Conservation (phyloP, 2,113 vertebrate genomes). For the Aix galericulata region DNA sequence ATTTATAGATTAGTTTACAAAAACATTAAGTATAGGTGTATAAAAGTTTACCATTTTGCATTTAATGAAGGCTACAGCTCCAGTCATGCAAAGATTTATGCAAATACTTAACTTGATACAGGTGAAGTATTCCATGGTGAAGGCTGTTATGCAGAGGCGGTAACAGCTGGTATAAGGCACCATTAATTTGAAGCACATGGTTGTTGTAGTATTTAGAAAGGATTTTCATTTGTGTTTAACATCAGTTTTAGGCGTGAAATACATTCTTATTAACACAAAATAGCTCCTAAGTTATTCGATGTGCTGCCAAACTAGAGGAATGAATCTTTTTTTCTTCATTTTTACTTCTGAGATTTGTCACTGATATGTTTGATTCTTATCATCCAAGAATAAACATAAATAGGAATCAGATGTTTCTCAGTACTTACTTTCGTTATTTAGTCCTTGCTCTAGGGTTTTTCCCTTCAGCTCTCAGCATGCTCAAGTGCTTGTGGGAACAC, state of each 20-base stretch:
- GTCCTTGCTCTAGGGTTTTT: neutral
- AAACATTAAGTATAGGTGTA: neutral
- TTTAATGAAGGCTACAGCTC: constrained; percentile 6
- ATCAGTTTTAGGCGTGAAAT: neutral
- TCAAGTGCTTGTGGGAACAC: neutral
- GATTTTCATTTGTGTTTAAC: neutral
- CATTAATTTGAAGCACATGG: neutral
- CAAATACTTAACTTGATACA: neutral
- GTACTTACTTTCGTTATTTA: neutral
- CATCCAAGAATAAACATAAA: neutral
- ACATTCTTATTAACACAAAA: neutral
- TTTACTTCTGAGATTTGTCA: neutral
- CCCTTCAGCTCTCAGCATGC: neutral
- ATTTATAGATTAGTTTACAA: constrained; percentile 29
- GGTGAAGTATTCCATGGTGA: neutral
- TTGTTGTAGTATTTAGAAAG: neutral
- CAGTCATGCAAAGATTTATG: neutral
- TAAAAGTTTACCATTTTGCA: constrained; percentile 8
- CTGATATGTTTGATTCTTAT: neutral
- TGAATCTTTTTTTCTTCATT: neutral
- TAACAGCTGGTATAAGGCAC: neutral
- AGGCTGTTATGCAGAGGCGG: neutral
- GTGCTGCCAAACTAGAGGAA: neutral
- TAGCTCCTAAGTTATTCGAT: neutral
- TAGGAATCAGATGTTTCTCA: neutral